Evolutionary conservation across 2,888 invertebrate species (phyloP).

Genomic region (Bellardia pandia): DNA sequence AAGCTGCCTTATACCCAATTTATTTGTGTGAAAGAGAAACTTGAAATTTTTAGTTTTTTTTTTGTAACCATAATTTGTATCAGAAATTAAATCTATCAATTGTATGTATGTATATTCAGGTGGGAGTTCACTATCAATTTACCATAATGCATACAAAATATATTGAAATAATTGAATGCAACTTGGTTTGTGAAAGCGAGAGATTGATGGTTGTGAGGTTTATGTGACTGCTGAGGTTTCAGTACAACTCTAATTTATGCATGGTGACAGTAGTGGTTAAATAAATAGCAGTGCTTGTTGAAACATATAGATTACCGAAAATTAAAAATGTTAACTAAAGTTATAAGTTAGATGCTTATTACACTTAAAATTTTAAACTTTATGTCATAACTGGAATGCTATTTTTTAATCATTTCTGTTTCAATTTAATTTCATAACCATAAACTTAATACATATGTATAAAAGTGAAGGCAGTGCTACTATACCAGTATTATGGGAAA

Average conservation of each 20-base stretch:
- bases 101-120: slow-evolving; percentile 43
- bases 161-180: slow-evolving; percentile 61
- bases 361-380: too few species aligned
- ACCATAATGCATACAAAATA: slow-evolving; percentile 27
- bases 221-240: slow-evolving; percentile 20
- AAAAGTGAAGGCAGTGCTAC: too few species aligned
- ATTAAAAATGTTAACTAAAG: too few species aligned
- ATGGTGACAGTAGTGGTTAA: background rate
- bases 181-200: slow-evolving; percentile 30
- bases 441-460: background rate
- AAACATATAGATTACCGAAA: background rate
- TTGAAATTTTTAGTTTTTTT: background rate
- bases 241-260: background rate
- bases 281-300: background rate
- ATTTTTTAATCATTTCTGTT: background rate
- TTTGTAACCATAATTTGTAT: background rate
- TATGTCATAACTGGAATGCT: background rate
- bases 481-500: background rate
- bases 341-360: too few species aligned
- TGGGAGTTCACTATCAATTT: slow-evolving; percentile 55
- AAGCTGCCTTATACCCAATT: background rate
- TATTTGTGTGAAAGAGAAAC: background rate
- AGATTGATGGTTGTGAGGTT: background rate
- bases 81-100: slow-evolving; percentile 59
- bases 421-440: background rate